Conservation (phyloP, 1,140 invertebrate genomes). For the Ganaspis sp. region DNA sequence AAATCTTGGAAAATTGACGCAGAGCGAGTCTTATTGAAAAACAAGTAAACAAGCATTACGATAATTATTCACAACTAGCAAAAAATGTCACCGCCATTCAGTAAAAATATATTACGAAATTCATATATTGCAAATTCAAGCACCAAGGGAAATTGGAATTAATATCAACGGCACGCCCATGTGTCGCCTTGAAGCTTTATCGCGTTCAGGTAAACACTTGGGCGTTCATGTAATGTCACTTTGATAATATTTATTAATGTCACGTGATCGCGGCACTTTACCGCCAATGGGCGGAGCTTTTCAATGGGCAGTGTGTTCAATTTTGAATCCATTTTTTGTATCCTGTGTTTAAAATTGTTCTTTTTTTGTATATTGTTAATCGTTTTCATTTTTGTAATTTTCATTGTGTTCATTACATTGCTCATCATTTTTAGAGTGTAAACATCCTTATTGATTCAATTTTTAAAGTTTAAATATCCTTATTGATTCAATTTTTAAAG, state of each 20-base stretch:
- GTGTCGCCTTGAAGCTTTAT: constrained; percentile 13
- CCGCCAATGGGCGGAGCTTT: constrained; percentile 5
- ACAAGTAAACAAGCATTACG: constrained; percentile 21
- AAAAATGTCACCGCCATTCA: constrained; percentile 8
- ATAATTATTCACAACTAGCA: background rate
- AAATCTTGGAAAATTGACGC: background rate
- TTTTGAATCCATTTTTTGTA: too few species aligned
- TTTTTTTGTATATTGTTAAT: background rate
- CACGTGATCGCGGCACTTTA: background rate
- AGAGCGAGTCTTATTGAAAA: background rate
- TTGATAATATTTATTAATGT: constrained; percentile 8
- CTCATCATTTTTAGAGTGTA: too few species aligned
- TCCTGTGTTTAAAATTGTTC: too few species aligned
- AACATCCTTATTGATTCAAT: too few species aligned
- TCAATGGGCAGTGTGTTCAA: too few species aligned
- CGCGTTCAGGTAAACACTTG: constrained; percentile 1
- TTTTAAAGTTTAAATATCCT: too few species aligned
- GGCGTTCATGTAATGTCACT: background rate
- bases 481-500: too few species aligned
- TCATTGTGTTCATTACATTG: too few species aligned
- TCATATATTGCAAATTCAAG: too few species aligned
- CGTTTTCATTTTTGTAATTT: too few species aligned
- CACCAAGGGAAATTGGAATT: background rate
- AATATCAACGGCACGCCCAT: constrained; percentile 6
- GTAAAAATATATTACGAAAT: constrained; percentile 14